Evolutionary conservation across 1,140 invertebrate species (phyloP), one percentile per base, ranked within the genome.

Genomic region (Archegozetes longisetosus): DNA sequence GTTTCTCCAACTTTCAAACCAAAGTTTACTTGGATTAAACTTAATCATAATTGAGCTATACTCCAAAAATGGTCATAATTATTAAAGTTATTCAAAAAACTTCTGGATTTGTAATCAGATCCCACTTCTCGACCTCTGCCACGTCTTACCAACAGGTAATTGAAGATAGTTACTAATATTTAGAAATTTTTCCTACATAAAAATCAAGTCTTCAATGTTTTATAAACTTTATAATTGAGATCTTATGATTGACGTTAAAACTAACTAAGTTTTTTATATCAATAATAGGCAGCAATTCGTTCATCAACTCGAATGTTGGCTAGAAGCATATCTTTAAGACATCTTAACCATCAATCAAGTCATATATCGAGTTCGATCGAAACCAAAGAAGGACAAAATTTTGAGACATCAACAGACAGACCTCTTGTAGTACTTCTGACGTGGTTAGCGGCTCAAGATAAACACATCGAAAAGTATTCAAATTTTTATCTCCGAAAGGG

Each of bases 401-500:
- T 9, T 40, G 17, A 40, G 6, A 40, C 6, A 6, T 40, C 17
- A 40, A 40, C 6, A 40, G 6, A 6, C 17, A 6, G 32, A 40
- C 32, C 55, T 4, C 25, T 88, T 3, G 75, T 84, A 14, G 69
- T 88, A 2, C 76, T 92, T 67, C 76, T 90, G 27, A 79, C 81
- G 64, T 93, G 88, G 88, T 72, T 93, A 51, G 72, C 86, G 68
- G 84, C 87, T 3, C 82, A 86, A 66, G 80, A 81, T 61, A 84
- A 82, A 68, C 84, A 91, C 70, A 74, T 89, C n/a, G 79, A 82
- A 69, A 92, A 92, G 72, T 89, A 84, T 71, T 80, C 81, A 0
- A 77, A 85, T 53, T 77, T 90, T 25, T 93, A 91, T 68, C 72
- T 84, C 55, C 81, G 85, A 51, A 80, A 84, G 69, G 87, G 85